Evolutionary conservation across 2,113 vertebrate genomes (phyloP), one percentile per base, ranked within the genome.

Genomic region (Entomyzon cyanotis): DNA sequence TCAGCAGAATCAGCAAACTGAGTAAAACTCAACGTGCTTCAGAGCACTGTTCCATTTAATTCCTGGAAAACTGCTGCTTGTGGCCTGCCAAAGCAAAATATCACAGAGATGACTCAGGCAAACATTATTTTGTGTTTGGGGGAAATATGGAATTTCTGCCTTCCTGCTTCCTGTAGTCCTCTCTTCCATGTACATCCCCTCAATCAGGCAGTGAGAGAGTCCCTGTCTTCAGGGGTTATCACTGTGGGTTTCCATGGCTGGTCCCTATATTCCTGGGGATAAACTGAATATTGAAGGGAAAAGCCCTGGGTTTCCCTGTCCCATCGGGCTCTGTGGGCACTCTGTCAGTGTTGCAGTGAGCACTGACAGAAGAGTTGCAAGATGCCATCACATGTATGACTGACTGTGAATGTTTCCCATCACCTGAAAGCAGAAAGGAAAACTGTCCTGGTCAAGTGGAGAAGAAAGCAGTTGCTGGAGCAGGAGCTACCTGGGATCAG

Each of bases 311-410:
- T 71, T 76, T 63, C 42, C 42, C 42, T 76, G 67, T 28, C 20
- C 31, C 2, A 1, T 16, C 1, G 1, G 44, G 56, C 50, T 52
- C 71, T 75, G 39, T 6, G 1, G 28, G 42, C 28, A 52, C 8
- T 1, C 1, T 17, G 47, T 24, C 46, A n/a, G n/a, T 62, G 42
- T 83, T 37, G 14, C n/a, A 75, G 62, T 1, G 0, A 88, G 53
- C 5, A 1, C 30, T 56, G 76, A 53, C n/a, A 2, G 0, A 31
- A n/a, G 55, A 69, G 47, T 0, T 86, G 84, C 55, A 49, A 58
- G 42, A 65, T 31, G 18, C 15, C n/a, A 8, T 31, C 0, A 0
- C 19, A 12, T 2, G 0, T 39, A 2, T 20, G 50, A 28, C 8
- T 35, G 68, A 68, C 23, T 46, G 7, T 0, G 2, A 70, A 31